phyloP scores from a whole-genome alignment of 2,113 vertebrate species.

The Oncorhynchus clarkii region DNA sequence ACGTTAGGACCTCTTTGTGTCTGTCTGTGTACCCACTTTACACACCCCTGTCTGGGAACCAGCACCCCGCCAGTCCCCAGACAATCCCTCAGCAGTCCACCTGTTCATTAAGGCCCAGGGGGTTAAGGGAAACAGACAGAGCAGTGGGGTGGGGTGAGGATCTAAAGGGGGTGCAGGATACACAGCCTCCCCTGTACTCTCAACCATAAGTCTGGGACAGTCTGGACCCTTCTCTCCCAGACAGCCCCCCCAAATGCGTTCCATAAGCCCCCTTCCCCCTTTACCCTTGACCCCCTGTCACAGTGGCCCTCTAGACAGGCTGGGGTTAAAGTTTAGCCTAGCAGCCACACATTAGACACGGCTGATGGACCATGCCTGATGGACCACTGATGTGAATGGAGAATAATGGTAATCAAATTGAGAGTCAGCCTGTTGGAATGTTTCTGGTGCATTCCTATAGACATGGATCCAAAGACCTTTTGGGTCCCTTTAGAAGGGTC shows the following conservation, averaged over 20 bases:
- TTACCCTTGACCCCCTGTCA: slow-evolving; percentile 68
- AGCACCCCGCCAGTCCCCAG: slow-evolving; percentile 21
- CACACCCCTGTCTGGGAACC: slow-evolving; percentile 47
- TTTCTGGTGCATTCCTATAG: slow-evolving; percentile 58
- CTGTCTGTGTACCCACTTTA: slow-evolving; percentile 38
- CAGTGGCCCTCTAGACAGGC: slow-evolving; percentile 67
- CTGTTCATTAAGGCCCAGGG: slow-evolving; percentile 36
- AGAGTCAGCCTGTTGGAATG: slow-evolving; percentile 66
- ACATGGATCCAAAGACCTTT: slow-evolving; percentile 43
- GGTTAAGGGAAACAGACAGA: slow-evolving; percentile 51
- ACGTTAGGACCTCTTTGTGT: slow-evolving; percentile 2
- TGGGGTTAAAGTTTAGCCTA: slow-evolving; percentile 71
- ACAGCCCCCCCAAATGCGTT: slow-evolving; percentile 59
- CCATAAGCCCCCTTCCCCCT: slow-evolving; percentile 20
- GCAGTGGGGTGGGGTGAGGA: slow-evolving; percentile 23
- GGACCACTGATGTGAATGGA: slow-evolving; percentile 46
- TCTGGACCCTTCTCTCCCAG: slow-evolving; percentile 71
- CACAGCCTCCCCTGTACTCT: slow-evolving; percentile 51
- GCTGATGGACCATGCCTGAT: slow-evolving; percentile 59
- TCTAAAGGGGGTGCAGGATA: slow-evolving; percentile 41
- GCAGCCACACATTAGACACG: slow-evolving; percentile 71
- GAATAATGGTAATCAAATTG: slow-evolving; percentile 60
- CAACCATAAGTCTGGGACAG: slow-evolving; percentile 65
- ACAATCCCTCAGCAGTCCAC: slow-evolving; percentile 31
- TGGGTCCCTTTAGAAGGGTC: slow-evolving; percentile 46